Base-by-base conservation (phyloP, 1,140 invertebrate species). In the Macrocentrus cingulum region DNA sequence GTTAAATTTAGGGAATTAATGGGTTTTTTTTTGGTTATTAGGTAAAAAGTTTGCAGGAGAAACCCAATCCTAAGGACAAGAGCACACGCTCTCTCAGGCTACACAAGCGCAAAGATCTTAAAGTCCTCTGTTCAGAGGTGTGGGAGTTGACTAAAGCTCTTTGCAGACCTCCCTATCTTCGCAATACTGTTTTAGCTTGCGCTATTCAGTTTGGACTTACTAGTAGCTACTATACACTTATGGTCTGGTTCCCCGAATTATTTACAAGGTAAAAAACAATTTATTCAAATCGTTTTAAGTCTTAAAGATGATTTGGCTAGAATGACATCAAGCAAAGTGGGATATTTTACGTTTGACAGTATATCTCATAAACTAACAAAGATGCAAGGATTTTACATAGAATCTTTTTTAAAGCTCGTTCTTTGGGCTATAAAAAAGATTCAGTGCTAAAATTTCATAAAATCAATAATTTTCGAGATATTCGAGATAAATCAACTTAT, bases 191-290 rank as follows among this genome's bases (percentile, higher is more conserved):
- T n/a, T 80, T 90, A 19, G 87, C 87, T 1, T 89, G 88, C 68
- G 77, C 84, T 1, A 89, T 90, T 64, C 88, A 89, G 67, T 89
- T 90, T 65, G 87, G 88, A 18, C 75, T 90, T 34, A 89, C 88
- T 19, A 86, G 87, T 15, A 91, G 89, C 65, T 91, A 91, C 70
- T 91, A 91, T 71, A 91, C 89, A 1, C 76, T 91, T 1, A 91
- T 91, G 88, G 85, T 91, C 57, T 91, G 90, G 90, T 91, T 91
- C 73, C 90, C 90, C 6, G 89, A 91, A 70, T 76, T 91, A 63
- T 91, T 90, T 75, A 80, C 69, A 19, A 69, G 73, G 71, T 75
- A 63, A 52, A 2, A 56, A 36, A 46, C n/a, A 1, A n/a, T 9
- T 20, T 22, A 18, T 32, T 39, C 15, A 3, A 39, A 39, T n/a